Conservation (phyloP, 2,113 vertebrate genomes). For the Narcine bancroftii region DNA sequence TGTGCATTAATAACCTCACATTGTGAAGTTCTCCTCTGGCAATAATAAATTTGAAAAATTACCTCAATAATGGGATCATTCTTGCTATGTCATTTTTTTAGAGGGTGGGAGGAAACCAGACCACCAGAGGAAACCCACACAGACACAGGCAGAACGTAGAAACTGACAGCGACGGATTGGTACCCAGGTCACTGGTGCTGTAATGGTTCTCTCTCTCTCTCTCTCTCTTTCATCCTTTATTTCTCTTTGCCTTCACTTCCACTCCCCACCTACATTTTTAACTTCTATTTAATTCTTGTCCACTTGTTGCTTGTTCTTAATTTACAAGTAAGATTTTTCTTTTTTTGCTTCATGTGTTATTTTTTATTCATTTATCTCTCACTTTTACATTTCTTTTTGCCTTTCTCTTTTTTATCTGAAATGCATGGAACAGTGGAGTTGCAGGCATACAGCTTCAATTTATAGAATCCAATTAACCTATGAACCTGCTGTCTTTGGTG, state of each 20-base stretch:
- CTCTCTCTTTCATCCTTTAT: not conserved
- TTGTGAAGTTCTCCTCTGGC: not conserved
- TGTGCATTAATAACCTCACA: not conserved
- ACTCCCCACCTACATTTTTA: not conserved
- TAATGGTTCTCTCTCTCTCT: too few species aligned
- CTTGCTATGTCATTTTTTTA: too few species aligned
- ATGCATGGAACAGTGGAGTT: not conserved
- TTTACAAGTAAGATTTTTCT: not conserved
- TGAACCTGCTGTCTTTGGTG: too few species aligned
- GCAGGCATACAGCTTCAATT: too few species aligned
- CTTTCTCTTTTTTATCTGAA: not conserved
- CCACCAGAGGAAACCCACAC: too few species aligned
- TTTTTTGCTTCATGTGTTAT: not conserved
- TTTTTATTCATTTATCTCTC: not conserved
- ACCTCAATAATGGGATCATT: not conserved
- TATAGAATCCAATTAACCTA: too few species aligned
- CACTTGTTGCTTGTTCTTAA: not conserved
- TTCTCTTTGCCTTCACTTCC: not conserved
- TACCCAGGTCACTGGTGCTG: too few species aligned
- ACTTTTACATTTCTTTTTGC: not conserved
- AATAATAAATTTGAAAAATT: not conserved
- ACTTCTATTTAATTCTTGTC: not conserved
- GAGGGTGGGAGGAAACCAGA: too few species aligned
- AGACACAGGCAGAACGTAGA: too few species aligned
- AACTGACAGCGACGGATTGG: too few species aligned